Evolutionary conservation across 2,113 vertebrate species (phyloP), one percentile per base, ranked within the genome.

Genomic region (Ailuropoda melanoleuca): DNA sequence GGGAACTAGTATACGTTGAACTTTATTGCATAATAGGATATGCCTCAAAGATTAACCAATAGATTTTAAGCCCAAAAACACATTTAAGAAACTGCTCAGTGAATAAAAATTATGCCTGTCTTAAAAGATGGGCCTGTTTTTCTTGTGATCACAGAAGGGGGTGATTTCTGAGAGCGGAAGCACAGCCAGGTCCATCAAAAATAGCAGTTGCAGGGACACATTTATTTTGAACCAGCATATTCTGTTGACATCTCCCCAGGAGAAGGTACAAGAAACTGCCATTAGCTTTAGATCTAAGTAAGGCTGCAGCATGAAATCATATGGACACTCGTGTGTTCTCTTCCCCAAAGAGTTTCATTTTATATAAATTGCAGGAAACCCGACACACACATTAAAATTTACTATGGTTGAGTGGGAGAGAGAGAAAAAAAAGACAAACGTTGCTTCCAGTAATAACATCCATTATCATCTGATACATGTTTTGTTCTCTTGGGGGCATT

Each of bases 241-340:
- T 93, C 88, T 92, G 93, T 91, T 94, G 95, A 94, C 93, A 94
- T 96, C 90, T 94, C 94, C 50, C 13, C 4, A 83, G 96, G 92
- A 97, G 75, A 92, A 48, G 31, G 50, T 1, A 53, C 19, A 46
- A 75, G 37, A 86, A 96, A 97, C 75, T 86, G 92, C 82, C 86
- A 97, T 93, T 93, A 66, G 34, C 74, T 81, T 96, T 88, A 97
- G 93, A 97, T 96, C 88, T 72, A 66, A 95, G 26, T 85, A 94
- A 96, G 92, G 83, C 8, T 72, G 43, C 85, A 95, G 88, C 96
- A 29, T 90, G 97, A 93, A 95, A 97, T 98, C 70, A 82, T 88
- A 74, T 84, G 85, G 93, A 94, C 94, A 97, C 80, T 88, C 9
- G 18, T 46, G 55, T 93, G 78, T 96, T 95, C 86, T 72, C 94